phyloP scores from a whole-genome alignment of 2,888 invertebrate genomes.

The Mechanitis mazaeus region DNA sequence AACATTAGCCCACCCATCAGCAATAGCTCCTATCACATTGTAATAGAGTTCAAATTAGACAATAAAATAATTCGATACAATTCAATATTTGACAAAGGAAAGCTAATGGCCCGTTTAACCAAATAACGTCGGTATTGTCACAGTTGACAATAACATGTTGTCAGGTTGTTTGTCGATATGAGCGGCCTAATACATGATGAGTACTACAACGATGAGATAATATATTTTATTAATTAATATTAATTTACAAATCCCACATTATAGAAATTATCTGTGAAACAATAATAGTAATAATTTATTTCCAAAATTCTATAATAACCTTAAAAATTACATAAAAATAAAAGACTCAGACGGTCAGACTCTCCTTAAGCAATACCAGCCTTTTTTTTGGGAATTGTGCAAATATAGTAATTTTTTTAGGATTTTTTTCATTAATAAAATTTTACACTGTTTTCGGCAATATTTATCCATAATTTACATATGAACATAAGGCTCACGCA shows the following conservation, averaged over 20 bases:
- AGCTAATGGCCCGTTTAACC: constrained; percentile 65
- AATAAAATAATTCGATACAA: constrained; percentile 16
- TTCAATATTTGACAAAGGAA: constrained; percentile 45
- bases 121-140: constrained; percentile 48
- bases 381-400: too few species aligned
- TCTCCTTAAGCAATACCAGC: too few species aligned
- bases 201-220: constrained; percentile 4
- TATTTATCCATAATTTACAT: constrained; percentile 17
- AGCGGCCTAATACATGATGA: constrained; percentile 5
- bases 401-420: too few species aligned
- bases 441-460: constrained; percentile 2
- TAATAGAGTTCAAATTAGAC: constrained; percentile 27
- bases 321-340: too few species aligned
- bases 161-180: constrained; percentile 40
- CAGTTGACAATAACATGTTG: constrained; percentile 49
- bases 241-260: too few species aligned
- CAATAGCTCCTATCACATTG: constrained; percentile 23
- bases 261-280: too few species aligned
- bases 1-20: constrained; percentile 28
- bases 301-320: too few species aligned
- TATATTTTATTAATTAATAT: too few species aligned
- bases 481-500: constrained; percentile 24
- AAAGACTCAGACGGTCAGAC: too few species aligned
- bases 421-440: too few species aligned
- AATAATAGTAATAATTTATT: too few species aligned